Conservation (phyloP, 2,113 vertebrate genomes). For the Mobula hypostoma region DNA sequence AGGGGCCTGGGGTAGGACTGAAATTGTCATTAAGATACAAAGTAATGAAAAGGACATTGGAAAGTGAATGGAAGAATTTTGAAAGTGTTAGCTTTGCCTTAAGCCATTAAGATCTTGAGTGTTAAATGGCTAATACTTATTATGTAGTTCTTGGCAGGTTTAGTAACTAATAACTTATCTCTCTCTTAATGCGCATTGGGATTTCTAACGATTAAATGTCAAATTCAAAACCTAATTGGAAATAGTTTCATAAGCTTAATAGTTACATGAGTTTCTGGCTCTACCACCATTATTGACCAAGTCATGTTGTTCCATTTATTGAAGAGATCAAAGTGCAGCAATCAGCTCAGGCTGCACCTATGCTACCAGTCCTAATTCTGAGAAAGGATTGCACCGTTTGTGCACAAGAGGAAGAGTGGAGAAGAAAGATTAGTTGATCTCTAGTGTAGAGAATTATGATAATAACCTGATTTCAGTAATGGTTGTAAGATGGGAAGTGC, state of each 20-base stretch:
- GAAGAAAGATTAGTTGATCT: background rate
- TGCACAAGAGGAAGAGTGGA: background rate
- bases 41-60: too few species aligned
- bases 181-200: too few species aligned
- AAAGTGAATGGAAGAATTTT: too few species aligned
- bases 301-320: background rate
- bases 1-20: too few species aligned
- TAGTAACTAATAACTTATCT: too few species aligned
- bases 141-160: too few species aligned
- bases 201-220: background rate
- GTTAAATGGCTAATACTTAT: too few species aligned
- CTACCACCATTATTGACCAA: background rate
- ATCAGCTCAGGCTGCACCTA: background rate
- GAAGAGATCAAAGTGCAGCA: background rate
- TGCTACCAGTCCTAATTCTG: background rate
- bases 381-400: background rate
- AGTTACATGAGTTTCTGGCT: background rate
- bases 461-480: background rate
- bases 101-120: too few species aligned
- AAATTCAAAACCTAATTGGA: background rate
- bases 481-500: background rate
- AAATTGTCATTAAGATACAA: too few species aligned
- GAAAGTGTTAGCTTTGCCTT: too few species aligned
- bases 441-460: background rate
- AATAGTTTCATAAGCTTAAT: background rate